phyloP scores from a whole-genome alignment of 2,797 vertebrate genomes.

The Neomorphus geoffroyi region DNA sequence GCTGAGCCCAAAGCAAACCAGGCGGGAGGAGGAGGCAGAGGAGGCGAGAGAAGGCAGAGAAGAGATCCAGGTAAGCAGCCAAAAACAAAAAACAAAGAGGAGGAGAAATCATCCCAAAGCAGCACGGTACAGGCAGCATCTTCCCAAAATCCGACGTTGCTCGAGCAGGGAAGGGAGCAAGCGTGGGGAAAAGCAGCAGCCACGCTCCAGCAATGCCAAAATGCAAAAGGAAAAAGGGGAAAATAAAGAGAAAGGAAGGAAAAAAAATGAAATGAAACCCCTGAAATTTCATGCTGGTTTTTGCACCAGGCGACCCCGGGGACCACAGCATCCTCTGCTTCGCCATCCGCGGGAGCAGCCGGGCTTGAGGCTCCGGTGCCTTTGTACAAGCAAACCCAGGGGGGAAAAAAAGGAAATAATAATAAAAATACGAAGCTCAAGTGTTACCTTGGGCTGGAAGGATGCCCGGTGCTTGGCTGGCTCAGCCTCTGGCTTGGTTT shows the following conservation, averaged over 20 bases:
- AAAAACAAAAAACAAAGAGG: not conserved
- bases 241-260: too few species aligned
- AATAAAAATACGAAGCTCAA: not conserved
- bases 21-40: constrained; percentile 43
- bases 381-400: not conserved
- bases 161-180: not conserved
- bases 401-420: not conserved
- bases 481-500: constrained; percentile 73
- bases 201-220: not conserved
- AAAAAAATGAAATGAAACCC: not conserved
- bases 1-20: constrained; percentile 80
- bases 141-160: not conserved
- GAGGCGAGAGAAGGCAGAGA: constrained; percentile 54
- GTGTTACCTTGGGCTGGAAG: constrained; percentile 80
- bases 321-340: not conserved
- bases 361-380: not conserved
- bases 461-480: constrained; percentile 71
- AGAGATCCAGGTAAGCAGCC: constrained; percentile 69
- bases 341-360: not conserved
- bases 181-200: not conserved
- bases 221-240: not conserved
- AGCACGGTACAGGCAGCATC: not conserved
- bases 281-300: not conserved
- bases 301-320: not conserved
- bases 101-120: not conserved